Evolutionary conservation across 2,888 invertebrate genomes (phyloP).

Genomic region (Watsonalla binaria): DNA sequence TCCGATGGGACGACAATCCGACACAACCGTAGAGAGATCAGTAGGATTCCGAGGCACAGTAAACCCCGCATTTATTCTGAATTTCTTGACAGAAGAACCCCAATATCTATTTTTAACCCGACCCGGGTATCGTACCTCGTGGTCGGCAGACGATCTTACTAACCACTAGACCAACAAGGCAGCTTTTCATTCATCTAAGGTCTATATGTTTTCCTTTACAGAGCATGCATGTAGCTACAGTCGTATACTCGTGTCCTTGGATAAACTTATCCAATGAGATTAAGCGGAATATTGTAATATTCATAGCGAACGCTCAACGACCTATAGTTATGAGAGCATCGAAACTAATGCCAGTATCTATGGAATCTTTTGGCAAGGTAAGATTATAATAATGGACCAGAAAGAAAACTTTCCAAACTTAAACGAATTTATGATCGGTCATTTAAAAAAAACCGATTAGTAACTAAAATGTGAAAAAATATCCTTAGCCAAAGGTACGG

Average conservation of each 20-base stretch:
- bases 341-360: slow-evolving; percentile 38
- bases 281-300: slow-evolving; percentile 37
- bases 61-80: too few species aligned
- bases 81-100: neutral
- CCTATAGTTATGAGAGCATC: slow-evolving; percentile 40
- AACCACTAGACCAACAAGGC: too few species aligned
- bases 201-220: slow-evolving; percentile 20
- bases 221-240: slow-evolving; percentile 37
- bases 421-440: too few species aligned
- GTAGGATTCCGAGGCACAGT: too few species aligned
- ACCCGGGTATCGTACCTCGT: too few species aligned
- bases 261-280: slow-evolving; percentile 25
- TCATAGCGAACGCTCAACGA: slow-evolving; percentile 42
- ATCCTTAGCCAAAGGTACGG: too few species aligned
- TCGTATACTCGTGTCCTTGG: slow-evolving; percentile 40
- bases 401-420: neutral
- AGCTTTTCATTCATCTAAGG: too few species aligned
- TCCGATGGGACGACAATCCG: too few species aligned
- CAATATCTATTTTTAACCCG: neutral
- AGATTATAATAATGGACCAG: neutral
- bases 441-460: too few species aligned
- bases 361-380: slow-evolving; percentile 52
- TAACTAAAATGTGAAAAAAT: too few species aligned
- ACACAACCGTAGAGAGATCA: too few species aligned
- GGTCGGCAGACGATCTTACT: too few species aligned